These are phyloP conservation scores for Yponomeuta cagnagella DNA, from an alignment of 2,888 invertebrate species.

Conservation along the genomic window DNA sequence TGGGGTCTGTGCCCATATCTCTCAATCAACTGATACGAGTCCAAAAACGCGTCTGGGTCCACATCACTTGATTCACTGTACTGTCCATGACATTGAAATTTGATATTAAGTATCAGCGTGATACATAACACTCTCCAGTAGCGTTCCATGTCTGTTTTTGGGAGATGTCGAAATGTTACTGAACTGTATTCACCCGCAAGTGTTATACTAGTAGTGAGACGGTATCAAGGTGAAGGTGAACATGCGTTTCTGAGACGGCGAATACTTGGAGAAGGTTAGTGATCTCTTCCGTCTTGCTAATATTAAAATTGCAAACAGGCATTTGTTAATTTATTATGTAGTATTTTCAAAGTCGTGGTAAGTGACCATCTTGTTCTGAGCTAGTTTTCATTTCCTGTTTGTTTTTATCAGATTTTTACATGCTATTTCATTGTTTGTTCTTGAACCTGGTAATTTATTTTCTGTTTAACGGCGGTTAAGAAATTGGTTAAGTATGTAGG, in stretches of 20 bases:
- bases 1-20: conserved; percentile 46
- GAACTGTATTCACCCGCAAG: conserved; percentile 6
- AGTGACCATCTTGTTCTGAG: too few relatives aligned
- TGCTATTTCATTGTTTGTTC: too few relatives aligned
- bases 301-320: neutral
- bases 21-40: conserved; percentile 48
- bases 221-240: conserved; percentile 14
- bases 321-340: neutral
- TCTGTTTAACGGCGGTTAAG: neutral
- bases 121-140: conserved; percentile 5
- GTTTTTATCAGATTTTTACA: too few relatives aligned
- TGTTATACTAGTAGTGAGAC: conserved; percentile 1
- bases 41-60: conserved; percentile 43
- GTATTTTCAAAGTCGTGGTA: neutral
- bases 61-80: conserved; percentile 25
- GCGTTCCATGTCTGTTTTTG: conserved; percentile 9
- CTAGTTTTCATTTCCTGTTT: too few relatives aligned
- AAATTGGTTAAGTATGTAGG: neutral
- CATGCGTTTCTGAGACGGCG: conserved; percentile 2
- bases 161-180: conserved; percentile 1
- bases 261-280: neutral
- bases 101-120: neutral
- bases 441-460: too few relatives aligned
- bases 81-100: neutral
- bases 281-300: conserved; percentile 2